These are phyloP conservation scores for Daphoenositta chrysoptera DNA, from an alignment of 2,113 vertebrate genomes.

Conservation along the genomic window DNA sequence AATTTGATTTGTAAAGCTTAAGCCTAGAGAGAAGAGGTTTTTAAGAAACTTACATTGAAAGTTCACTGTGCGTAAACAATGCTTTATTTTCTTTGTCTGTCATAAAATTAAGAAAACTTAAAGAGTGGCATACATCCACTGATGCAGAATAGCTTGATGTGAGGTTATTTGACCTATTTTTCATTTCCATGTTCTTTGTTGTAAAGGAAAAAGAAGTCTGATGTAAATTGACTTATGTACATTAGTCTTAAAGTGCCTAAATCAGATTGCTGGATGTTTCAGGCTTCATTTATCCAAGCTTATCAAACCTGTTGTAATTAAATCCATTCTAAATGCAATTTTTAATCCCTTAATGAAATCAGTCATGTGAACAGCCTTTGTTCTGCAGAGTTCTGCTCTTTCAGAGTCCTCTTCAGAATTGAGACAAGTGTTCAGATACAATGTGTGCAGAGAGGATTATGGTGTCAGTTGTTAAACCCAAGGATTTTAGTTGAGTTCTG, in stretches of 20 bases:
- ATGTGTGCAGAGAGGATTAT: neutral
- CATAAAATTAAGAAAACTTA: neutral
- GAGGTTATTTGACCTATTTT: neutral
- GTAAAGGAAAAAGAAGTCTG: neutral
- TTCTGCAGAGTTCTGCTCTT: neutral
- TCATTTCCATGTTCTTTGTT: neutral
- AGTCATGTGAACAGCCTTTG: neutral
- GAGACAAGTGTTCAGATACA: neutral
- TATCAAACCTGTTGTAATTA: neutral
- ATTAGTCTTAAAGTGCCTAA: neutral
- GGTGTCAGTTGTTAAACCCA: neutral
- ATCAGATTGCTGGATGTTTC: neutral
- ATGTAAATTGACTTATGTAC: neutral
- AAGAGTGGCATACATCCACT: neutral
- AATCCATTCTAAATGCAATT: slow-evolving; percentile 1
- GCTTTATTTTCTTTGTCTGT: neutral
- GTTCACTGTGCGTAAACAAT: neutral
- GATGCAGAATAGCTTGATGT: neutral
- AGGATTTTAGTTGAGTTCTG: neutral
- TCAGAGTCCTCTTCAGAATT: neutral
- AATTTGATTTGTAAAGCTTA: neutral
- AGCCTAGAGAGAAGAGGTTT: neutral
- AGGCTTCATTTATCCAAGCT: neutral
- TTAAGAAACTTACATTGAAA: neutral
- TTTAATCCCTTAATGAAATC: slow-evolving; percentile 38